Evolutionary conservation across 1,140 invertebrate species (phyloP).

Genomic region (Catajapyx aquilonaris): DNA sequence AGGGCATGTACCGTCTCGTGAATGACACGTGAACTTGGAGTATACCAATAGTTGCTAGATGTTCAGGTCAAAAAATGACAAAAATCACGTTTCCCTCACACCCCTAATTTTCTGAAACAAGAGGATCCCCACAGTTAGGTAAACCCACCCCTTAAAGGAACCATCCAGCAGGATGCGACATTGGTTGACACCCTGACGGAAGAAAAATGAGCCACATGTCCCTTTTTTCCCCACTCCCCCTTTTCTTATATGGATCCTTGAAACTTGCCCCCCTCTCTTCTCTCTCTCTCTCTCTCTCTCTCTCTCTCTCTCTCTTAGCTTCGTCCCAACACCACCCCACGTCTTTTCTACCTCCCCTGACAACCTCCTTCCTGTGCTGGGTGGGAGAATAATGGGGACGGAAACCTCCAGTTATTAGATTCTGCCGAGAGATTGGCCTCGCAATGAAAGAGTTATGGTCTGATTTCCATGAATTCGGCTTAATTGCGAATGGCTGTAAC

Average conservation of each 20-base stretch:
- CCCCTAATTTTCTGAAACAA: no score
- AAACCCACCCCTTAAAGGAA: no score
- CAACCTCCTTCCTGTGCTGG: neutral
- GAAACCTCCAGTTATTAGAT: slow-evolving; percentile 8
- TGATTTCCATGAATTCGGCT: slow-evolving; percentile 9
- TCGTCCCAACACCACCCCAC: no score
- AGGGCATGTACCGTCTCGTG: no score
- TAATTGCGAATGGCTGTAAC: slow-evolving; percentile 11
- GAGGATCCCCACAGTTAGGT: no score
- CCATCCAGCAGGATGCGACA: no score
- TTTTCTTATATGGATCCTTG: neutral
- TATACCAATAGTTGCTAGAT: no score
- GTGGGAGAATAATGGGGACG: neutral
- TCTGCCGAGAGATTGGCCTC: slow-evolving; percentile 10
- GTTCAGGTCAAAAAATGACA: no score
- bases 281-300: slow-evolving; percentile 1
- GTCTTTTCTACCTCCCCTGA: neutral
- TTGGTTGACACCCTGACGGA: no score
- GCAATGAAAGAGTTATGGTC: slow-evolving; percentile 8
- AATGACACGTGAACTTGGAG: no score
- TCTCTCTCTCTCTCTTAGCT: neutral
- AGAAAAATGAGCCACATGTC: slow-evolving; percentile 1
- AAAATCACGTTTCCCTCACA: no score
- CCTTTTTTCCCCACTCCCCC: neutral
- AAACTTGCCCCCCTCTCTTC: slow-evolving; percentile 1